Evolutionary conservation across 2,888 invertebrate species (phyloP).

Genomic region (Eristalis tenax): DNA sequence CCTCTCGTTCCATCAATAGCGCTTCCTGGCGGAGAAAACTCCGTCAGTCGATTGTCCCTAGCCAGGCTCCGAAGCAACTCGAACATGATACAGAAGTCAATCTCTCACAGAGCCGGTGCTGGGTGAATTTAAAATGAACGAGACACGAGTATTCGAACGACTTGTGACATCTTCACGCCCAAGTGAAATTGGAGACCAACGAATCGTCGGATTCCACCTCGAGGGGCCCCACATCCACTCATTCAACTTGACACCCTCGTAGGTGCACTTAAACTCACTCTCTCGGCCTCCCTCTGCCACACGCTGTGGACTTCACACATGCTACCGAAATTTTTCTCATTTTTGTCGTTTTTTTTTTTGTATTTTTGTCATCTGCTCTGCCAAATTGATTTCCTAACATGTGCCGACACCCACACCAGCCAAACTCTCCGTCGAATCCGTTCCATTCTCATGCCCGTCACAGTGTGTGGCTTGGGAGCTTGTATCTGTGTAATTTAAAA

Average conservation of each 20-base stretch:
- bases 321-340: slow-evolving; percentile 16
- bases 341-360: slow-evolving; percentile 12
- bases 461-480: not conserved
- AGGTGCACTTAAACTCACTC: slow-evolving; percentile 40
- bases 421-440: no score
- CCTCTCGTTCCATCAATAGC: not conserved
- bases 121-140: not conserved
- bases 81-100: not conserved
- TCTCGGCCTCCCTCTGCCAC: not conserved
- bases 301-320: slow-evolving; percentile 16
- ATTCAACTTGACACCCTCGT: slow-evolving; percentile 37
- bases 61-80: not conserved
- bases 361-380: slow-evolving; percentile 49
- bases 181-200: not conserved
- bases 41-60: not conserved
- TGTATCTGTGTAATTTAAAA: slow-evolving; percentile 31
- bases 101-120: not conserved
- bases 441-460: no score
- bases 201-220: not conserved
- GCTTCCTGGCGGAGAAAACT: not conserved
- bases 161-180: not conserved
- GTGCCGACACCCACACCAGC: not conserved
- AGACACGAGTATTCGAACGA: not conserved
- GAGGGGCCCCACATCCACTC: not conserved
- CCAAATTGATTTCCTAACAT: slow-evolving; percentile 44